Percentiles rank a stretch among this genome's conserved stretches.
These are phyloP conservation scores for Sebastes jordani DNA, from an alignment of 2,797 vertebrate species.

Conservation along the genomic window DNA sequence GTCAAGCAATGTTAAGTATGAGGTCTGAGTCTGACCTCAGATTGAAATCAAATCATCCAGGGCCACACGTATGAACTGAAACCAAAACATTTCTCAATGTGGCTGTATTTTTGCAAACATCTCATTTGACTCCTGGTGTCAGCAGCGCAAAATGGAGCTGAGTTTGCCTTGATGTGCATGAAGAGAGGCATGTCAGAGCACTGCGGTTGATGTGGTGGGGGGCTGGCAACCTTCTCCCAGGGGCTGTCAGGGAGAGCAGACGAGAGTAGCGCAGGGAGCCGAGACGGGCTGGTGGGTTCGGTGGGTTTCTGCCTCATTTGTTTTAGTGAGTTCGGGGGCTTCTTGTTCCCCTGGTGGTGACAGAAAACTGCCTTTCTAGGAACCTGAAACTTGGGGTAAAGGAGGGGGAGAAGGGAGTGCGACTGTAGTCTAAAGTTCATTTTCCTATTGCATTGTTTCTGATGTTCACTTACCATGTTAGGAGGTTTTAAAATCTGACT, in stretches of 20 bases:
- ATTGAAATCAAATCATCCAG: slow-evolving; percentile 58
- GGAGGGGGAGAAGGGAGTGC: slow-evolving; percentile 1
- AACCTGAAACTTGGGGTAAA: slow-evolving; percentile 66
- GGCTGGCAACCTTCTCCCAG: slow-evolving; percentile 59
- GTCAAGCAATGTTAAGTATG: not conserved
- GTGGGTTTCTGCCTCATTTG: slow-evolving; percentile 66
- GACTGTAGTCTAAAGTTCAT: not conserved
- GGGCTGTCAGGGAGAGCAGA: slow-evolving; percentile 61
- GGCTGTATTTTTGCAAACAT: slow-evolving; percentile 30
- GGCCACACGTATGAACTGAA: slow-evolving; percentile 15
- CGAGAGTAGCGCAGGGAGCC: slow-evolving; percentile 43
- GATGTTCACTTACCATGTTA: not conserved
- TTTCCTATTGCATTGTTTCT: slow-evolving; percentile 26
- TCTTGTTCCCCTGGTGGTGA: slow-evolving; percentile 50
- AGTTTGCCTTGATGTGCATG: slow-evolving; percentile 56
- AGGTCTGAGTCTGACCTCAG: slow-evolving; percentile 48
- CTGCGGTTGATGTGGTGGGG: slow-evolving; percentile 73
- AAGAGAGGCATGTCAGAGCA: slow-evolving; percentile 43
- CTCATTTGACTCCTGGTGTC: slow-evolving; percentile 30
- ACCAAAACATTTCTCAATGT: slow-evolving; percentile 8
- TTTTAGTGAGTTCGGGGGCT: slow-evolving; percentile 47
- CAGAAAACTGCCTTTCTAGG: slow-evolving; percentile 76
- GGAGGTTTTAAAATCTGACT: not conserved
- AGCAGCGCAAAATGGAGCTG: not conserved
- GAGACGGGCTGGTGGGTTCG: slow-evolving; percentile 66